Conservation (phyloP, 1,140 invertebrate genomes). For the Tetramorium simillimum region DNA sequence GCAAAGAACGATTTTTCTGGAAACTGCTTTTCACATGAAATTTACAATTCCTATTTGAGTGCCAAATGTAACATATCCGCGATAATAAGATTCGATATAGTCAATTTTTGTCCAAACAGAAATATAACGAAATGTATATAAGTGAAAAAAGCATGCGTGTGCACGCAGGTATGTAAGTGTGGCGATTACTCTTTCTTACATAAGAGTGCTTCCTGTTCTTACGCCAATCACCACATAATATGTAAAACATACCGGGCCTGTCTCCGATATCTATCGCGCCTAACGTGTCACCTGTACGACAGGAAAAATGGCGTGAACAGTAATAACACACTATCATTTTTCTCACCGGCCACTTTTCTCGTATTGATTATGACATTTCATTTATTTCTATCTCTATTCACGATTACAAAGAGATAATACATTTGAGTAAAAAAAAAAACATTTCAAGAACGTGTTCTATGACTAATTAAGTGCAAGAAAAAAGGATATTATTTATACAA, state of each 20-base stretch:
- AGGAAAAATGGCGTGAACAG: conserved; percentile 17
- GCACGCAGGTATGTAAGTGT: conserved; percentile 2
- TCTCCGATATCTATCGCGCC: conserved; percentile 18
- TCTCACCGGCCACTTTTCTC: background rate
- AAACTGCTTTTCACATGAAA: background rate
- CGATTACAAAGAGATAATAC: background rate
- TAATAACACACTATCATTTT: background rate
- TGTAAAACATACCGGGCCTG: conserved; percentile 23
- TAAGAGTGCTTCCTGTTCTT: conserved; percentile 72
- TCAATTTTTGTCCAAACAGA: conserved; percentile 12
- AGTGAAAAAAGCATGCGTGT: background rate
- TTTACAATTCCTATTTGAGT: conserved; percentile 8
- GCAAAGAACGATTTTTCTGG: background rate
- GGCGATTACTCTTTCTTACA: conserved; percentile 66
- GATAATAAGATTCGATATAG: background rate
- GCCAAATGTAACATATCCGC: background rate
- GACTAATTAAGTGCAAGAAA: background rate
- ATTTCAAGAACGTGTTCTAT: background rate
- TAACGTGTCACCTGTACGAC: background rate
- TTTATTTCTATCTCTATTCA: background rate
- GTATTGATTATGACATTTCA: background rate
- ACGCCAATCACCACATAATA: conserved; percentile 48
- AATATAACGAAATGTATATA: background rate
- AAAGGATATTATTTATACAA: background rate
- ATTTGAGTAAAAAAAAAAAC: background rate